A percentile compares a stretch with the other conserved stretches of the same genome.
phyloP scores from a whole-genome alignment of 2,797 vertebrate genomes.

The Cossypha heuglini region DNA sequence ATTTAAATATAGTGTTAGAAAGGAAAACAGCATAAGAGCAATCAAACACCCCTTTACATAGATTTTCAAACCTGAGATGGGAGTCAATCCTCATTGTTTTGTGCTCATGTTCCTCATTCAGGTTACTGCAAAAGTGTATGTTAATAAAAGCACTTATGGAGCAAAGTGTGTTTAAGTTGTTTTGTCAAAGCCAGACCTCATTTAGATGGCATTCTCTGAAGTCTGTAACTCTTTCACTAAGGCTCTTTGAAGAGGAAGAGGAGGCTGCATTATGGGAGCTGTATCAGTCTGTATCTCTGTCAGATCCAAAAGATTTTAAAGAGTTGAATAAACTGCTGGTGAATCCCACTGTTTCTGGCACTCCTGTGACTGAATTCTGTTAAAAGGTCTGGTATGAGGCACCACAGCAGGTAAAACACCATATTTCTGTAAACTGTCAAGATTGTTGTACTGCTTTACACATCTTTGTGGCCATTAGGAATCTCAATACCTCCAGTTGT shows the following conservation, averaged over 20 bases:
- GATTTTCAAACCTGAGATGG: not conserved
- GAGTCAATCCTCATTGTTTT: not conserved
- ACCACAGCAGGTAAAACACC: not conserved
- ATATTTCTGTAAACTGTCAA: not conserved
- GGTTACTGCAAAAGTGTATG: not conserved
- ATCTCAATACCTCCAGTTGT: not conserved
- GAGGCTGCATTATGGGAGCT: not conserved
- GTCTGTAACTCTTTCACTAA: not conserved
- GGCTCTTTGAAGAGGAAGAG: not conserved
- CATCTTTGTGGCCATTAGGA: not conserved
- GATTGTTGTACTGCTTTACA: not conserved
- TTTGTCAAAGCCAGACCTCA: not conserved
- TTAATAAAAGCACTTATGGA: not conserved
- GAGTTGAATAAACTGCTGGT: not conserved
- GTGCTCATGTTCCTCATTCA: not conserved
- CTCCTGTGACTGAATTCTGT: not conserved
- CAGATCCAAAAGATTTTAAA: not conserved
- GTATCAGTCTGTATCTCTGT: not conserved
- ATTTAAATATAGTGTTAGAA: not conserved
- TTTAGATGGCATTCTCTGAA: not conserved
- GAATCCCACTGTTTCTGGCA: not conserved
- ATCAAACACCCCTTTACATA: not conserved
- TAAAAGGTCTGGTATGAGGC: not conserved
- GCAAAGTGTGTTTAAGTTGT: not conserved
- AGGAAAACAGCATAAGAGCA: not conserved